Conservation (phyloP, 2,888 invertebrate genomes). For the Drosophila falleni region DNA sequence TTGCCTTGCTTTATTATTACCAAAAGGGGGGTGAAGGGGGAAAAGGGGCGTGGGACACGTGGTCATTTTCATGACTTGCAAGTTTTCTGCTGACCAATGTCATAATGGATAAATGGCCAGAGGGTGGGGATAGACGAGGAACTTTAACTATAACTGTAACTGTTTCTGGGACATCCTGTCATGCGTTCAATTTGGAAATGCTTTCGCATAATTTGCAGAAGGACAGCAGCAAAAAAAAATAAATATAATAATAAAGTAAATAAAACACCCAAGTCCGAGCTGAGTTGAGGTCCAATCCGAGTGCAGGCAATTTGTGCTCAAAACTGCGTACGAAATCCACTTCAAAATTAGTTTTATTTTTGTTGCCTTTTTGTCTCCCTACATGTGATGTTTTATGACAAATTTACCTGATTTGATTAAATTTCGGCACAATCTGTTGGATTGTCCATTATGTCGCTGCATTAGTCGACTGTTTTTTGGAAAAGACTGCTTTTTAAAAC, state of each 20-base stretch:
- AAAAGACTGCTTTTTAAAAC: neutral
- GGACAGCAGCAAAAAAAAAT: slow-evolving; percentile 40
- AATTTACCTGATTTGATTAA: slow-evolving; percentile 85
- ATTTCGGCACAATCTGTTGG: slow-evolving; percentile 56
- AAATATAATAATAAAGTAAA: slow-evolving; percentile 2
- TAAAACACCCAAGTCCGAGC: slow-evolving; percentile 47
- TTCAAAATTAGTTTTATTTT: slow-evolving; percentile 80
- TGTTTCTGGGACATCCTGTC: slow-evolving; percentile 64
- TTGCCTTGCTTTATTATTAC: slow-evolving; percentile 74
- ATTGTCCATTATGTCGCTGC: slow-evolving; percentile 28
- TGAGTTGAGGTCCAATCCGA: slow-evolving; percentile 10
- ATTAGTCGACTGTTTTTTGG: slow-evolving; percentile 28
- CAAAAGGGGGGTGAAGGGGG: slow-evolving; percentile 18
- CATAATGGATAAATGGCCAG: slow-evolving; percentile 59
- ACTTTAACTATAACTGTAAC: slow-evolving; percentile 1
- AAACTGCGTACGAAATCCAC: slow-evolving; percentile 81
- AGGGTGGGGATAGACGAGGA: neutral
- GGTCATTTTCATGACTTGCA: slow-evolving; percentile 78
- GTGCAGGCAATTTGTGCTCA: slow-evolving; percentile 74
- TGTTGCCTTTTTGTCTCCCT: slow-evolving; percentile 13
- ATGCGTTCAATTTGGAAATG: slow-evolving; percentile 83
- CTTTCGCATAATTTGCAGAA: slow-evolving; percentile 84
- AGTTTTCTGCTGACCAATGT: slow-evolving; percentile 82
- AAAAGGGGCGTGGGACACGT: slow-evolving; percentile 29
- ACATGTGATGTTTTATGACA: slow-evolving; percentile 80